Percentiles rank a stretch among this genome's conserved stretches.
Conservation (phyloP, 2,888 invertebrate genomes). For the Sialis lutaria region DNA sequence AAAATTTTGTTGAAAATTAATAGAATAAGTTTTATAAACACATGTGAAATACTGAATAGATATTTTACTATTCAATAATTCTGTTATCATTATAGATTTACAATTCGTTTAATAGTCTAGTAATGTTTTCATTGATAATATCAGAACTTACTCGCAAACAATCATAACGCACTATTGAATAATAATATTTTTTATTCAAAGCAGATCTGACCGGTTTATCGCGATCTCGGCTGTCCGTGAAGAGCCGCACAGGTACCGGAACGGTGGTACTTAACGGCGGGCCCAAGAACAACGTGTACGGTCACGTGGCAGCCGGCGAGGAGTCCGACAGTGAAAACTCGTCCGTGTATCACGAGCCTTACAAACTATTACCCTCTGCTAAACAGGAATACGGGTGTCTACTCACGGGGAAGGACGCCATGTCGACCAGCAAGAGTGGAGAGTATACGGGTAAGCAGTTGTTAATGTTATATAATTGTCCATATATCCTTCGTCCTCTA, state of each 20-base stretch:
- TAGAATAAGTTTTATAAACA: too few species aligned
- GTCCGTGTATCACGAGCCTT: slow-evolving; percentile 36
- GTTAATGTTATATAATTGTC: background rate
- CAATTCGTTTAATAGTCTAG: too few species aligned
- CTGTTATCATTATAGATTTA: too few species aligned
- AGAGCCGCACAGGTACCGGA: slow-evolving; percentile 22
- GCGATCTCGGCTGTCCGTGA: slow-evolving; percentile 29
- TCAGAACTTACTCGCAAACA: too few species aligned
- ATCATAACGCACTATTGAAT: too few species aligned
- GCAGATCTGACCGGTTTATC: slow-evolving; percentile 19
- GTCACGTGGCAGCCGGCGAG: slow-evolving; percentile 27
- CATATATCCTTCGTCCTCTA: background rate
- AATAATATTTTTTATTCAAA: too few species aligned
- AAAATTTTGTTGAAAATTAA: too few species aligned
- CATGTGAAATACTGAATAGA: too few species aligned
- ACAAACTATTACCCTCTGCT: slow-evolving; percentile 30
- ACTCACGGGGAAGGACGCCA: slow-evolving; percentile 22
- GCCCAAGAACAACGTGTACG: slow-evolving; percentile 26
- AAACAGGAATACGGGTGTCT: slow-evolving; percentile 31
- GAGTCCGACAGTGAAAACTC: slow-evolving; percentile 37
- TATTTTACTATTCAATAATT: too few species aligned
- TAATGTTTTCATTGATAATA: too few species aligned
- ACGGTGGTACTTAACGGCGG: slow-evolving; percentile 21
- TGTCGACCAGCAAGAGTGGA: slow-evolving; percentile 30
- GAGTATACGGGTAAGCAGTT: slow-evolving; percentile 29